Base-by-base conservation (phyloP, 2,113 vertebrate species). In the Gymnorhina tibicen region DNA sequence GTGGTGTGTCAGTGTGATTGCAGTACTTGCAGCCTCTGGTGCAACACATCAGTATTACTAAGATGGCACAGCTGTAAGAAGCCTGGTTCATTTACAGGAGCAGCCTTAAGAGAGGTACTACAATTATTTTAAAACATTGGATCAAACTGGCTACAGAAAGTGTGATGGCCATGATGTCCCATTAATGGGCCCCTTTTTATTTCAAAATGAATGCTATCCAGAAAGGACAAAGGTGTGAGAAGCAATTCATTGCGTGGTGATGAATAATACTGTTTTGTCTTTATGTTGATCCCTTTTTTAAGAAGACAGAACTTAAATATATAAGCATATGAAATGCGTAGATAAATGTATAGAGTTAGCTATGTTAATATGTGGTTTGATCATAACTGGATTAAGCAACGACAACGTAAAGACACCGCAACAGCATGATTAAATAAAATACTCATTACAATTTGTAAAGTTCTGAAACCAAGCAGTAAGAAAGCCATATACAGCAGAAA, bases 201-300 rank as follows among this genome's bases (percentile, higher is more conserved):
- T 92, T 91, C 68, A 88, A 39, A 56, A 72, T 35, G 13, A 94
- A 60, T 44, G 10, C 26, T 70, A 22, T 28, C 77, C 80, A 80
- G 49, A 68, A 91, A 80, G 83, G 32, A 80, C 32, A 81, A 88
- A 93, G 27, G n/a, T 88, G 64, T 46, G 35, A 88, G 68, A 93
- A 94, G 56, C 26, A 82, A 68, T 56, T 90, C 17, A 60, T 44
- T 92, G 49, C 1, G 4, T 92, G 32, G 26, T 56, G 62, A 68
- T 75, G 16, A 93, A 84, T 85, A 92, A 78, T 46, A 83, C 32
- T 68, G 28, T 64, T 92, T 91, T 88, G 41, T 55, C 73, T 88
- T 93, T 91, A 74, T 32, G 63, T 94, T 97, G 95, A 86, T 96
- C 93, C 95, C 95, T 19, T 81, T 95, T 77, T 35, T 10, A 80